phyloP scores from a whole-genome alignment of 2,797 vertebrate species.

The Setipinna tenuifilis region DNA sequence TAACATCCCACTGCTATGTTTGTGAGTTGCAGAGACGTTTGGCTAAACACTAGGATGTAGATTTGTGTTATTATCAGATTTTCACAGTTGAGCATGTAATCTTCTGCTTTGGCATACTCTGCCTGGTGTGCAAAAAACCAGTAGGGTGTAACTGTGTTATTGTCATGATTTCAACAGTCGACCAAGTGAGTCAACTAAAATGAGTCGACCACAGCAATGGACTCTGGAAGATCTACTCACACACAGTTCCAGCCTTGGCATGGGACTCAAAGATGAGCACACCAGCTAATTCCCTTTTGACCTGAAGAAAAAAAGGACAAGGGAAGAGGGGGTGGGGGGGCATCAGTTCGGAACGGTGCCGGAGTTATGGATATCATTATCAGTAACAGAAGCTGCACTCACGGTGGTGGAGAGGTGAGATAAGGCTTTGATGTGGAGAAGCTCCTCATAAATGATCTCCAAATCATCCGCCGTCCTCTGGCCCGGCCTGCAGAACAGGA shows the following conservation, averaged over 20 bases:
- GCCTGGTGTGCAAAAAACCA: not conserved
- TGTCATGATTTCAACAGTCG: not conserved
- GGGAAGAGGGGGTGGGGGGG: slow-evolving; percentile 7
- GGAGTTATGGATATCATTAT: not conserved
- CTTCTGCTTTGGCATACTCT: not conserved
- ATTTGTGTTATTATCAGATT: not conserved
- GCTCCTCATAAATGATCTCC: slow-evolving; percentile 96
- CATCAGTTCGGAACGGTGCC: not conserved
- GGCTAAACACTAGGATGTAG: not conserved
- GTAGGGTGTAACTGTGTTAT: not conserved
- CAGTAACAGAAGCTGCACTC: slow-evolving; percentile 59
- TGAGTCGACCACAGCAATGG: not conserved
- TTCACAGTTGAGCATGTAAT: not conserved
- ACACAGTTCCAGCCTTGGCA: slow-evolving; percentile 92
- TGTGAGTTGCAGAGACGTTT: not conserved
- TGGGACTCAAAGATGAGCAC: slow-evolving; percentile 98
- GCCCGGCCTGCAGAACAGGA: slow-evolving; percentile 78
- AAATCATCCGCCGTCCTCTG: slow-evolving; percentile 93
- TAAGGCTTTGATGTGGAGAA: slow-evolving; percentile 97
- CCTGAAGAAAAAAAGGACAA: slow-evolving; percentile 73
- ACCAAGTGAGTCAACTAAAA: not conserved
- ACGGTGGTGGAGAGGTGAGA: slow-evolving; percentile 97
- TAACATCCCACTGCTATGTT: no score
- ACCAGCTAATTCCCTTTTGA: slow-evolving; percentile 92
- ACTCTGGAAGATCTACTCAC: slow-evolving; percentile 78